Percentiles rank a stretch among this genome's conserved stretches.
Conservation (phyloP, 2,888 invertebrate species). For the Girardia tigrina region DNA sequence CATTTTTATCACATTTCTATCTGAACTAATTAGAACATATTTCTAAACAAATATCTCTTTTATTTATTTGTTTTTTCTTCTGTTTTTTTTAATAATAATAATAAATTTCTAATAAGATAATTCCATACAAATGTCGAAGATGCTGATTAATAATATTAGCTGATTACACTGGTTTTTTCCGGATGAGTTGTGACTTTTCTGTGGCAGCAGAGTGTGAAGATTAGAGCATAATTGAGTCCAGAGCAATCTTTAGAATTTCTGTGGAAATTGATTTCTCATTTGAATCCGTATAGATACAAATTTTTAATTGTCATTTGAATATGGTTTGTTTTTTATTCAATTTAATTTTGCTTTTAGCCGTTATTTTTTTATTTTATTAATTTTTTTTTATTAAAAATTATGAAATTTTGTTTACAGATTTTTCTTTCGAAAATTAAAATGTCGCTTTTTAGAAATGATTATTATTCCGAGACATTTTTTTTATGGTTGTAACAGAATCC, state of each 20-base stretch:
- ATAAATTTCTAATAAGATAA: not conserved
- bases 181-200: slow-evolving; percentile 5
- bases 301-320: slow-evolving; percentile 5
- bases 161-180: not conserved
- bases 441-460: no score
- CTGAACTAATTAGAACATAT: slow-evolving; percentile 19
- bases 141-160: not conserved
- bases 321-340: not conserved
- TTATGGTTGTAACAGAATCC: no score
- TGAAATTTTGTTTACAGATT: no score
- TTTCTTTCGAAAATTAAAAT: no score
- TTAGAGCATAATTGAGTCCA: slow-evolving; percentile 20
- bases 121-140: slow-evolving; percentile 19
- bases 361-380: no score
- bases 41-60: not conserved
- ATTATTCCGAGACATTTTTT: no score
- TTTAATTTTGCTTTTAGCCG: not conserved
- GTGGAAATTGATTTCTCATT: slow-evolving; percentile 19
- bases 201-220: slow-evolving; percentile 18
- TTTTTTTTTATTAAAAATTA: no score
- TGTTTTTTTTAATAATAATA: not conserved
- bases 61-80: not conserved
- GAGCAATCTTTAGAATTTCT: slow-evolving; percentile 18
- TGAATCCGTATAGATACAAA: slow-evolving; percentile 23
- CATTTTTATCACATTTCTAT: slow-evolving; percentile 4